A percentile compares a stretch with the other conserved stretches of the same genome.
These are phyloP conservation scores for Limnephilus auricula DNA, from an alignment of 2,888 invertebrate genomes.

Conservation along the genomic window DNA sequence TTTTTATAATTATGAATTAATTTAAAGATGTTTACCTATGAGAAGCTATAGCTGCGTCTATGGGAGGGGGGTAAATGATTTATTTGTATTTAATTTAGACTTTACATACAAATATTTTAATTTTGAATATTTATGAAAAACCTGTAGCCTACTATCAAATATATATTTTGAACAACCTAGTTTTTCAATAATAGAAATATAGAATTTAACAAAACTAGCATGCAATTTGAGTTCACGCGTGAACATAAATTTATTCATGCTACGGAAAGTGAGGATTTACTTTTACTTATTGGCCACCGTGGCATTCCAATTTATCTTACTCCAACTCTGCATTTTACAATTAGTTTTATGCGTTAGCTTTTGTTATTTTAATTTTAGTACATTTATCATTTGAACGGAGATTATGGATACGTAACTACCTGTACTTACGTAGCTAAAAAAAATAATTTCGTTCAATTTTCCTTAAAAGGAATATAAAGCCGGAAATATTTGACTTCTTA, in stretches of 20 bases:
- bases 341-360: neutral
- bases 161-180: neutral
- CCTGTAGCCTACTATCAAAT: neutral
- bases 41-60: no score
- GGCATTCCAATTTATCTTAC: neutral
- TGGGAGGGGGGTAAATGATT: no score
- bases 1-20: no score
- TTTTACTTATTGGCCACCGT: neutral
- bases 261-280: neutral
- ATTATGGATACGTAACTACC: no score
- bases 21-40: no score
- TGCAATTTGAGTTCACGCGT: conserved; percentile 20
- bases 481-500: no score
- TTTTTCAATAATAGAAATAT: neutral
- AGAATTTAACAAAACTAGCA: neutral
- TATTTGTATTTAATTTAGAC: no score
- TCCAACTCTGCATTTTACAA: neutral
- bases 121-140: neutral
- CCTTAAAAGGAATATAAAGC: no score
- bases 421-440: no score
- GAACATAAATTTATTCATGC: neutral
- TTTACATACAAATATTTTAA: no score
- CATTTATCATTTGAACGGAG: no score
- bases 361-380: neutral
- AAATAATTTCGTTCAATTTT: no score